Percentiles rank a stretch among this genome's conserved stretches.
phyloP scores from a whole-genome alignment of 2,113 vertebrate genomes.

The Pyrgilauda ruficollis region DNA sequence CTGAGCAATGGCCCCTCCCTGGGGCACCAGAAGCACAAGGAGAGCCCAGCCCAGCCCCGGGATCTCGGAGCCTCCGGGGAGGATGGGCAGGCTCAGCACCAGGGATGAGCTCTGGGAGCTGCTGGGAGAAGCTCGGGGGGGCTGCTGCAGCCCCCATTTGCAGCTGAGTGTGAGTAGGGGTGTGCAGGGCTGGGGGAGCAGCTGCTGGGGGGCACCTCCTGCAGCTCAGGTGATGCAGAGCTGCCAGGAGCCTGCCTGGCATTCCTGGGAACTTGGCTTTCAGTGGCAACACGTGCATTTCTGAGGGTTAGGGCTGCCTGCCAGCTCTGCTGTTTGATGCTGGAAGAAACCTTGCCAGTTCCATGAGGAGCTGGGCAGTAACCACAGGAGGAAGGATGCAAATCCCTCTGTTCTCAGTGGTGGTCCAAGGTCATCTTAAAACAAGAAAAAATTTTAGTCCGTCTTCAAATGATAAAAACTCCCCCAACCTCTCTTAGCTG shows the following conservation, averaged over 20 bases:
- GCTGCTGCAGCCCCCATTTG: background rate
- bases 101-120: background rate
- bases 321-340: background rate
- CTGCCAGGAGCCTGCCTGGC: background rate
- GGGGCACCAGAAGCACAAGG: background rate
- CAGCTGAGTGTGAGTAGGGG: background rate
- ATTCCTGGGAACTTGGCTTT: background rate
- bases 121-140: background rate
- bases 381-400: background rate
- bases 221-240: background rate
- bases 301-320: background rate
- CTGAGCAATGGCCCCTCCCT: constrained; percentile 47
- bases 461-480: background rate
- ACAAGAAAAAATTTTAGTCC: background rate
- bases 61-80: fast-evolving
- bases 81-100: background rate
- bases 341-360: background rate
- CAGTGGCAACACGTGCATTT: background rate
- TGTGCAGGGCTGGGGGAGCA: background rate
- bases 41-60: background rate
- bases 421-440: background rate
- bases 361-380: background rate
- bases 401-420: background rate
- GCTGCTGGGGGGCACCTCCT: background rate
- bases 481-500: background rate